Evolutionary conservation across 2,888 invertebrate genomes (phyloP).

Genomic region (Xestobium rufovillosum): DNA sequence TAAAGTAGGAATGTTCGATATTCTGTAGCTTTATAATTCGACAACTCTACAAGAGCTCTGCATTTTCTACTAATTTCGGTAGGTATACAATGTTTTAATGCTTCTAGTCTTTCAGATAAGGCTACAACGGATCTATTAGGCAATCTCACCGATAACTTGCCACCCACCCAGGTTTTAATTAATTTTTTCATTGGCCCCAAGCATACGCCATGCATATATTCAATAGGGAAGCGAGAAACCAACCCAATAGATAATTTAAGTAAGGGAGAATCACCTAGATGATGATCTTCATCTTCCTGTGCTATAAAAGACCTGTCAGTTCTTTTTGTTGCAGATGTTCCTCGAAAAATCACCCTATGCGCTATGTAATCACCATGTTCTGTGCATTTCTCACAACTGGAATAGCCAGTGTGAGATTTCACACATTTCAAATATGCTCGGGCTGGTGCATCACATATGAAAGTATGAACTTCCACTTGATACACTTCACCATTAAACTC

Average conservation of each 20-base stretch:
- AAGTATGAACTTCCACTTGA: constrained; percentile 17
- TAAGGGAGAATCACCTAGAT: constrained; percentile 16
- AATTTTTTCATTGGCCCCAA: constrained; percentile 15
- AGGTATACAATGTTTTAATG: constrained; percentile 10
- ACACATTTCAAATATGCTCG: constrained; percentile 20
- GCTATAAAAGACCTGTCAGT: constrained; percentile 16
- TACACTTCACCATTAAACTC: constrained; percentile 4
- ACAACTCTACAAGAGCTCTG: constrained; percentile 9
- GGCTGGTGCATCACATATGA: constrained; percentile 24
- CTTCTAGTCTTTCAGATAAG: constrained; percentile 6
- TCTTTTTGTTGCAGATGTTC: constrained; percentile 4
- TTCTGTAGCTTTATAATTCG: constrained; percentile 7
- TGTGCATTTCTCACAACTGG: constrained; percentile 21
- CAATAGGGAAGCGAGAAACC: constrained; percentile 16
- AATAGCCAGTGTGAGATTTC: constrained; percentile 21
- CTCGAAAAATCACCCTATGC: constrained; percentile 10
- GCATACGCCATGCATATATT: constrained; percentile 16
- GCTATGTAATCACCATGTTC: constrained; percentile 13
- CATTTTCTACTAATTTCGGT: constrained; percentile 16
- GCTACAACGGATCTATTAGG: not conserved
- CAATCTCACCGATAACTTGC: constrained; percentile 3
- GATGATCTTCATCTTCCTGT: constrained; percentile 17
- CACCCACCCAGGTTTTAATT: constrained; percentile 14
- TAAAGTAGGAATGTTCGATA: constrained; percentile 13
- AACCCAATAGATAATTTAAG: constrained; percentile 12